Evolutionary conservation across 2,888 invertebrate species (phyloP), one percentile per base, ranked within the genome.

Genomic region (Toxonevra muliebris): DNA sequence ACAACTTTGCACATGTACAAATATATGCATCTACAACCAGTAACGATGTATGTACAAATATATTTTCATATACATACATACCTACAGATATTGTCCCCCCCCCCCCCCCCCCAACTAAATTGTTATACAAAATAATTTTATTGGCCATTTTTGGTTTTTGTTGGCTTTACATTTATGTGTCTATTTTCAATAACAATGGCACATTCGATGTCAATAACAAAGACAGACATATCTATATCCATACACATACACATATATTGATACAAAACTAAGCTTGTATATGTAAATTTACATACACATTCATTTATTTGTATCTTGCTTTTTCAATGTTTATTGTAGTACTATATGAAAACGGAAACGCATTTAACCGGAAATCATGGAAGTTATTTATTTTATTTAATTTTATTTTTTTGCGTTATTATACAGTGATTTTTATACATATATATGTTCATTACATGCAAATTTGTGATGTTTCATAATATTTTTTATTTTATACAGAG

Each of bases 351-450:
- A 71, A 52, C 63, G 71, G 71, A 71, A 65, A 63, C 42, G 68
- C 69, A 67, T 54, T 65, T 67, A 68, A 69, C 64, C 71, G 71
- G 69, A 71, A 71, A 68, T 68, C 68, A 68, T 65, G 58, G 54
- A 68, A 68, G 65, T 61, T 58, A 13, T 13, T 48, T 11, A n/a
- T n/a, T n/a, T n/a, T n/a, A n/a, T n/a, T n/a, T n/a, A n/a, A n/a
- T n/a, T n/a, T n/a, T n/a, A n/a, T n/a, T n/a, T n/a, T n/a, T n/a
- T n/a, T n/a, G n/a, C n/a, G n/a, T n/a, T n/a, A 15, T n/a, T 10
- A 58, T 41, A 41, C 17, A 12, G 5, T 13, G 9, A 12, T 10
- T 4, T 17, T 7, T 43, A 10, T 59, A 11, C 45, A 13, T 10
- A 20, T 12, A 40, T 43, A 15, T 59, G 19, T 1, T 9, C 8